Base-by-base conservation (phyloP, 2,113 vertebrate species). In the Struthio camelus region DNA sequence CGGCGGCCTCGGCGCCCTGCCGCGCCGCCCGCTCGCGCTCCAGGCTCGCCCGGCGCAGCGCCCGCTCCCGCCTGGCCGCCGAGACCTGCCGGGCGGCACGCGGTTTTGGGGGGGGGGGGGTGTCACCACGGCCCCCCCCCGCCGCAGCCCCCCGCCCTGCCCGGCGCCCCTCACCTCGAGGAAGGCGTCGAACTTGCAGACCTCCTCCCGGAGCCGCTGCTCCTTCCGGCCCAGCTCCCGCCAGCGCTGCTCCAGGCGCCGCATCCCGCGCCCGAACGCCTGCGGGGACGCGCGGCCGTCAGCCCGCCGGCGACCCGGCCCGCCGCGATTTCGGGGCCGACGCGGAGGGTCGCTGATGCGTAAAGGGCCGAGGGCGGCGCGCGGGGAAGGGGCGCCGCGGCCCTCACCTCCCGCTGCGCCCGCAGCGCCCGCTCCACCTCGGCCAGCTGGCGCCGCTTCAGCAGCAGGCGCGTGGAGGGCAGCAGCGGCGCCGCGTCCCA, bases 331-430 rank as follows among this genome's bases (percentile, higher is more conserved):
- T 59, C 30, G 22, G 19, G 34, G 18, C 42, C 44, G 7, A 10
- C 3, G 10, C 20, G 59, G 15, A 67, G 44, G 44, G 15, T n/a
- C 40, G 56, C 15, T 32, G 28, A 11, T 58, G n/a, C n/a, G n/a
- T n/a, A n/a, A n/a, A n/a, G n/a, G n/a, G n/a, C n/a, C n/a, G n/a
- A n/a, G n/a, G n/a, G n/a, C n/a, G n/a, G n/a, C n/a, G n/a, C n/a
- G n/a, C 12, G 0, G 7, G 17, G 10, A 69, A 32, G 44, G 71
- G 79, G 10, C 8, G 16, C 27, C 2, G 34, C 18, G 1, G 1
- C 17, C 27, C 25, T 94, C 80, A 99, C 99, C 98, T 98, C 92
- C 89, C 88, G 97, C 87, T 96, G 96, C 34, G 80, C 93, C 66
- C 40, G 73, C 59, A 98, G 96, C 4, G 11, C 38, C 65, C 3